Evolutionary conservation across 2,797 vertebrate genomes (phyloP), one percentile per base, ranked within the genome.

Genomic region (Enteromius radiatus): DNA sequence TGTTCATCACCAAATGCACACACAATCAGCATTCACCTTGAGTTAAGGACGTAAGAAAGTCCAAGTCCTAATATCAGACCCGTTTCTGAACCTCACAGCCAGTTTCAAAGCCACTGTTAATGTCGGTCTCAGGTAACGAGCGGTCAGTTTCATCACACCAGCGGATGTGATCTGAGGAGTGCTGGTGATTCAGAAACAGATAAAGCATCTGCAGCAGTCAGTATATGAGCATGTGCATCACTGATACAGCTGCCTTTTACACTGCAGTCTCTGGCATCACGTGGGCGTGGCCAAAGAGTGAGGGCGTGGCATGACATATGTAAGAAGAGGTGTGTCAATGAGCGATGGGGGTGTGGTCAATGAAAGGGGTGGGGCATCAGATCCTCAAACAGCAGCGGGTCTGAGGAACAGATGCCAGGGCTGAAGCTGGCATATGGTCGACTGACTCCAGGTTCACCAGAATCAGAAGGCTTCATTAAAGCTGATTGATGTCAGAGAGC

Each of bases 391-490:
- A 47, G 33, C 49, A 43, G 41, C 59, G 63, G 82, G 15, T 74
- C 47, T 54, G 36, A 56, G 28, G 47, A 94, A 91, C 77, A 92
- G 92, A 92, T 92, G 92, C 84, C 52, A 93, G 86, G 89, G 88
- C 90, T 88, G 91, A 83, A 84, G 82, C 87, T 87, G 83, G 90
- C 92, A 92, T 85, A 92, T 92, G 88, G 93, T 86, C 89, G 88
- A 92, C 89, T 91, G 92, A 93, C 89, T 92, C 86, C 86, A 90
- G 90, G 84, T 91, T 89, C 7, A 26, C 23, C 56, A 11, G n/a
- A 56, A 86, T 91, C 90, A 68, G 85, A 91, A 87, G 89, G 87
- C 90, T 84, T 93, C 90, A 93, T 92, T 93, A 93, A 86, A 88
- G 89, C 87, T 89, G 91, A 94, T 91, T 91, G 90, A 92, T 84